Conservation (phyloP, 2,797 vertebrate species). For the Dallia pectoralis region DNA sequence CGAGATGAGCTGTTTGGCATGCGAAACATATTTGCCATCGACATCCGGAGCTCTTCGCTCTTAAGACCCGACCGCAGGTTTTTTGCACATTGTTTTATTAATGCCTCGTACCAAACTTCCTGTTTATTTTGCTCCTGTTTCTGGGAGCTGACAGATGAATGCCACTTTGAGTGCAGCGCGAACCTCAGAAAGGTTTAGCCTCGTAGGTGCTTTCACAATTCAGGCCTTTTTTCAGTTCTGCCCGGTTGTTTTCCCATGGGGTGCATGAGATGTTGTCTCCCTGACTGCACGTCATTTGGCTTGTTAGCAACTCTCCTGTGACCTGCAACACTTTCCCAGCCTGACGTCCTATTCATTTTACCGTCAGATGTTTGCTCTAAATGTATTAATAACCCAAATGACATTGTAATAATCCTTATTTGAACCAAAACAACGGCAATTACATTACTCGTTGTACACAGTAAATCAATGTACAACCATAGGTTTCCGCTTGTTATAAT, state of each 20-base stretch:
- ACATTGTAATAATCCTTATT: neutral
- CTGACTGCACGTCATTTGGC: conserved; percentile 68
- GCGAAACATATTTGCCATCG: conserved; percentile 37
- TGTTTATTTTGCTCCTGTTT: conserved; percentile 39
- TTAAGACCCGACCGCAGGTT: conserved; percentile 26
- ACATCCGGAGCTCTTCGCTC: conserved; percentile 33
- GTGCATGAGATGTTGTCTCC: conserved; percentile 67
- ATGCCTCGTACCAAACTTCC: conserved; percentile 42
- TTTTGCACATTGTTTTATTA: conserved; percentile 56
- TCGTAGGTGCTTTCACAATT: conserved; percentile 30
- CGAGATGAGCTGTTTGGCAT: conserved; percentile 19
- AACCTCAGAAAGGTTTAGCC: conserved; percentile 34
- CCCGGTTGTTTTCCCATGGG: conserved; percentile 58
- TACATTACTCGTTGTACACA: neutral
- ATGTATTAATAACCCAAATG: conserved; percentile 29
- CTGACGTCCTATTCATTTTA: conserved; percentile 22
- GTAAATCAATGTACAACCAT: neutral
- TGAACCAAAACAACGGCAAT: conserved; percentile 19
- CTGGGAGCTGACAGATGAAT: conserved; percentile 29
- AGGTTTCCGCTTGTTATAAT: conserved; percentile 5
- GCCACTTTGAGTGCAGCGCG: conserved; percentile 40
- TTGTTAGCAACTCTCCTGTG: conserved; percentile 57
- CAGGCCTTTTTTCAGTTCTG: conserved; percentile 35
- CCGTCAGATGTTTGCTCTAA: conserved; percentile 42
- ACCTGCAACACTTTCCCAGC: conserved; percentile 41